These are phyloP conservation scores for Lepilemur septentrionalis DNA, from an alignment of 2,797 vertebrate species.

Conservation along the genomic window DNA sequence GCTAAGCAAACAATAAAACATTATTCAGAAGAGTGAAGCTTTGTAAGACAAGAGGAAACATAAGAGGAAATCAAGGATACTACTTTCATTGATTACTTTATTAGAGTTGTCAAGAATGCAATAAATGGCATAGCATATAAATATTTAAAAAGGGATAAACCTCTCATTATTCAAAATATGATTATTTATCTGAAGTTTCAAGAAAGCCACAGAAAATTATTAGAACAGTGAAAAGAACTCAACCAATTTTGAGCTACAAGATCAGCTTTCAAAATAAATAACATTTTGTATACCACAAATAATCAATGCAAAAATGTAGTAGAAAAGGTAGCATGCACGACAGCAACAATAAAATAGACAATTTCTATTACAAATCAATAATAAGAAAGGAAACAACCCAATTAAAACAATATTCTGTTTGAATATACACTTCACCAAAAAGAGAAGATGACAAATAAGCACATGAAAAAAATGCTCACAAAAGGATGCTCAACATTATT, in stretches of 20 bases:
- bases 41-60: too few species aligned
- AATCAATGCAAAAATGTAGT: background rate
- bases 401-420: background rate
- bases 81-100: background rate
- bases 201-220: background rate
- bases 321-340: background rate
- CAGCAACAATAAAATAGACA: background rate
- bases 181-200: background rate
- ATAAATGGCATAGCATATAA: background rate
- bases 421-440: background rate
- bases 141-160: background rate
- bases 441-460: background rate
- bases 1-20: background rate
- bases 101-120: background rate
- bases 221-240: background rate
- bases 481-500: background rate
- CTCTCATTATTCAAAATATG: background rate
- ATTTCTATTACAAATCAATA: background rate
- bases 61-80: background rate
- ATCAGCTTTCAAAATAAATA: background rate
- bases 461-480: background rate
- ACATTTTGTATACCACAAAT: background rate
- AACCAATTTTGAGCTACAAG: background rate
- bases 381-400: background rate
- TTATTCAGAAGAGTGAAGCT: background rate